Evolutionary conservation across 1,140 invertebrate species (phyloP).

Genomic region (Drosophila novamexicana): DNA sequence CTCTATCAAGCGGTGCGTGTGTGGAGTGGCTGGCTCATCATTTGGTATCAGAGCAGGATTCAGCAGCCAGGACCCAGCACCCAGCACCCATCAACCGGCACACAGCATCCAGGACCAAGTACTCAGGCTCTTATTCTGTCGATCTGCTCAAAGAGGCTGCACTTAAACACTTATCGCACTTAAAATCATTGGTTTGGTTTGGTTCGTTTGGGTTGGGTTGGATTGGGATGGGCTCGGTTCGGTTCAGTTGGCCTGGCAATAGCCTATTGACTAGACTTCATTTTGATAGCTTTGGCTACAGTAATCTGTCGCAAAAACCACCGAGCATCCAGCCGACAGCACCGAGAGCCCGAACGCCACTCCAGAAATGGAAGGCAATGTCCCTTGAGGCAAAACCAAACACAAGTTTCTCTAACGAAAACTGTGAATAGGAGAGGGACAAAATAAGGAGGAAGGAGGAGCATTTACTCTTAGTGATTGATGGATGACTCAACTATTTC

Average conservation of each 20-base stretch:
- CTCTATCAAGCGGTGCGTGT: slow-evolving; percentile 1
- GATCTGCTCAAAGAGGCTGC: slow-evolving; percentile 24
- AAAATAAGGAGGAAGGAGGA: background rate
- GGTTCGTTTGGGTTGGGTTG: background rate
- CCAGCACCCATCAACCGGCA: background rate
- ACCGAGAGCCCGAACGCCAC: background rate
- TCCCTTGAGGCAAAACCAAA: background rate
- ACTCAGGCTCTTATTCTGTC: background rate
- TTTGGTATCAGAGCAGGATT: background rate
- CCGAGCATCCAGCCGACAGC: background rate
- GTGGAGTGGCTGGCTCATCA: slow-evolving; percentile 5
- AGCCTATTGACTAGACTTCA: slow-evolving; percentile 42
- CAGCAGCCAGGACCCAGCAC: background rate
- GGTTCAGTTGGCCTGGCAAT: slow-evolving; percentile 55
- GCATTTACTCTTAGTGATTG: background rate
- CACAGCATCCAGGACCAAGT: too few species aligned
- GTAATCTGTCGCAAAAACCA: slow-evolving; percentile 1
- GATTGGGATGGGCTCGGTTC: slow-evolving; percentile 1
- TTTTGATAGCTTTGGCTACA: background rate
- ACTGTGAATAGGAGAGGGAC: background rate
- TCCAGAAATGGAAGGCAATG: background rate
- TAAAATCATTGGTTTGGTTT: slow-evolving; percentile 31
- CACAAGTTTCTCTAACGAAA: background rate
- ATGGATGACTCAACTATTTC: slow-evolving; percentile 3
- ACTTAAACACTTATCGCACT: slow-evolving; percentile 64